Conservation (phyloP, 2,113 vertebrate genomes). For the Globicephala melas region DNA sequence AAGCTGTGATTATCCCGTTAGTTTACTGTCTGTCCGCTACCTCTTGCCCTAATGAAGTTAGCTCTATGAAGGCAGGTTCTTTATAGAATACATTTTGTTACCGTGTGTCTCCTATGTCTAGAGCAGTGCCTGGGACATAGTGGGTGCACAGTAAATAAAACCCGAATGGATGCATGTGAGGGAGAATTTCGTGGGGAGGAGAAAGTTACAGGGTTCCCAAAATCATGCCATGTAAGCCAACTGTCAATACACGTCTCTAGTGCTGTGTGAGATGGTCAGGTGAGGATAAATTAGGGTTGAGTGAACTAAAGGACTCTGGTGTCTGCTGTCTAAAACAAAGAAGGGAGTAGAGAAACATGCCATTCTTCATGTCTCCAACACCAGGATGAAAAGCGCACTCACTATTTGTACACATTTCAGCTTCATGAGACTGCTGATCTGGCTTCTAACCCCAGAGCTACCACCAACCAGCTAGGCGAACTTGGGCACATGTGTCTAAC, state of each 20-base stretch:
- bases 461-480: accelerated
- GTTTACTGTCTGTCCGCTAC: neutral
- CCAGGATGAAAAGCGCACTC: neutral
- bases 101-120: neutral
- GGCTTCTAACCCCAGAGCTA: neutral
- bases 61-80: neutral
- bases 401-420: neutral
- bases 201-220: neutral
- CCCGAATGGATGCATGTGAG: neutral
- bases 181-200: neutral
- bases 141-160: neutral
- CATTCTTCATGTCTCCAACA: neutral
- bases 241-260: neutral
- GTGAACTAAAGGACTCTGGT: neutral
- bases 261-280: neutral
- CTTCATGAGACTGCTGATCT: neutral
- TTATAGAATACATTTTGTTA: neutral
- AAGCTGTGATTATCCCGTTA: neutral
- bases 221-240: neutral
- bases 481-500: neutral
- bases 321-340: neutral
- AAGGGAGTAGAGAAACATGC: neutral
- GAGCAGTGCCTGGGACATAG: neutral
- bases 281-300: neutral
- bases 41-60: neutral